A percentile compares a stretch with the other conserved stretches of the same genome.
Conservation (phyloP, 30 jellyfish, hydroid and myxozoan species). For the Nemopilema nomurai region DNA sequence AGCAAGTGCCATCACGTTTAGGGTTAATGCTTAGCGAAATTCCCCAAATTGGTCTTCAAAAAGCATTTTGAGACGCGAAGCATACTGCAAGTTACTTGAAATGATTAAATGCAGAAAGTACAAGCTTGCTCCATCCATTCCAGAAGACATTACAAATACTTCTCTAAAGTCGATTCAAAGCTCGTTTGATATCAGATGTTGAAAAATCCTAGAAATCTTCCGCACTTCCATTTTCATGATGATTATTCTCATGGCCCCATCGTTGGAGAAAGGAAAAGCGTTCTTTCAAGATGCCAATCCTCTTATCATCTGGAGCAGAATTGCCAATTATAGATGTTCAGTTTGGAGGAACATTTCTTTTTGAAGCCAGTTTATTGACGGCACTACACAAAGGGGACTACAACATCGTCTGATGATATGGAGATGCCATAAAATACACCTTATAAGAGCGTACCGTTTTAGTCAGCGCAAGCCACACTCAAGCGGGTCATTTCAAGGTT, state of each 20-base stretch:
- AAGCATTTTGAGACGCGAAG: conserved; percentile 49
- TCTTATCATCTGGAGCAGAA: conserved; percentile 18
- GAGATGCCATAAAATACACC: conserved; percentile 34
- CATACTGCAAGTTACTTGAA: conserved; percentile 37
- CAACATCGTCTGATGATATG: conserved; percentile 18
- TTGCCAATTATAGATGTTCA: conserved; percentile 15
- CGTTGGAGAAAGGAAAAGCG: conserved; percentile 42
- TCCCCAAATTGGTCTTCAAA: conserved; percentile 49
- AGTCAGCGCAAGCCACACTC: conserved; percentile 41
- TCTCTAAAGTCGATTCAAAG: conserved; percentile 49
- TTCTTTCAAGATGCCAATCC: conserved; percentile 61
- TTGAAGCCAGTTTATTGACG: conserved; percentile 2
- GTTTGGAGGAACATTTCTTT: conserved; percentile 54
- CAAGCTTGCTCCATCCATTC: conserved; percentile 43
- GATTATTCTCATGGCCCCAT: conserved; percentile 43
- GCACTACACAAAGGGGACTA: conserved; percentile 4
- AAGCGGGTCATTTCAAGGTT: conserved; percentile 8
- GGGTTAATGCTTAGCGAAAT: conserved; percentile 44
- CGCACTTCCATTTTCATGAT: conserved; percentile 43
- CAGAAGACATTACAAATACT: conserved; percentile 42
- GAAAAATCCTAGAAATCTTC: conserved; percentile 32
- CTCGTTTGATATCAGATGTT: conserved; percentile 51
- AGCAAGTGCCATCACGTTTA: conserved; percentile 59
- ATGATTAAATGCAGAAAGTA: conserved; percentile 37
- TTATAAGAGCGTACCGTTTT: conserved; percentile 45